A percentile compares a stretch with the other conserved stretches of the same genome.
Evolutionary conservation across 2,113 vertebrate genomes (phyloP).

Genomic region (Pelvicachromis taeniatus): DNA sequence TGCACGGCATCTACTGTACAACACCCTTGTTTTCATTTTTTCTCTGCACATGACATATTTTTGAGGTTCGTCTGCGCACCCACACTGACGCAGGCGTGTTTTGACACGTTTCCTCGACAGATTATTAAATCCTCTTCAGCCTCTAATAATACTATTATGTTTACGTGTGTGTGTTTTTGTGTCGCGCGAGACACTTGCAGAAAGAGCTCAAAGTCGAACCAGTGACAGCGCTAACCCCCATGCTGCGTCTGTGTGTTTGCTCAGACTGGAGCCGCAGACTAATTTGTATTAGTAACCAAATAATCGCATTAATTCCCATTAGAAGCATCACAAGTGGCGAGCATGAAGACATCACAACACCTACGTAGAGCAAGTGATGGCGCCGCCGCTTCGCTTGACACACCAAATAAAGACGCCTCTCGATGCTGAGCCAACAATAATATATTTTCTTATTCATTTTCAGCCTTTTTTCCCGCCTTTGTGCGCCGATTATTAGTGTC

Average conservation of each 20-base stretch:
- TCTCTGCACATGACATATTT: background rate
- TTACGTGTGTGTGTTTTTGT: background rate
- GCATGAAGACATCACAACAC: constrained; percentile 73
- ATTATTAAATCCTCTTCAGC: constrained; percentile 58
- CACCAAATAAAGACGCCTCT: constrained; percentile 27
- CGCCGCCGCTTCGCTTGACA: constrained; percentile 13
- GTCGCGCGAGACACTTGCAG: constrained; percentile 38
- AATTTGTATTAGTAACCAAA: constrained; percentile 77
- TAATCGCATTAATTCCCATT: constrained; percentile 78
- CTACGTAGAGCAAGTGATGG: constrained; percentile 56
- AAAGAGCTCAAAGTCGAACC: constrained; percentile 43
- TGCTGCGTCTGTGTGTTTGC: constrained; percentile 41
- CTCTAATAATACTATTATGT: constrained; percentile 60
- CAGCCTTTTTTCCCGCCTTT: background rate
- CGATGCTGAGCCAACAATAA: constrained; percentile 31
- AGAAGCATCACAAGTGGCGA: constrained; percentile 67
- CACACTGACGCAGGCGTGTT: constrained; percentile 28
- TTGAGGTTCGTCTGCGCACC: constrained; percentile 16
- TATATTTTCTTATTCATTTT: background rate
- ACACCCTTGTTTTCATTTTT: background rate
- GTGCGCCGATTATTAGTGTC: constrained; percentile 12
- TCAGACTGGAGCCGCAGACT: constrained; percentile 63
- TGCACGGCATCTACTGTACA: background rate
- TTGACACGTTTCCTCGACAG: constrained; percentile 40
- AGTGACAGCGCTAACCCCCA: constrained; percentile 48